phyloP scores from a whole-genome alignment of 2,113 vertebrate genomes.

The Saiga tatarica region DNA sequence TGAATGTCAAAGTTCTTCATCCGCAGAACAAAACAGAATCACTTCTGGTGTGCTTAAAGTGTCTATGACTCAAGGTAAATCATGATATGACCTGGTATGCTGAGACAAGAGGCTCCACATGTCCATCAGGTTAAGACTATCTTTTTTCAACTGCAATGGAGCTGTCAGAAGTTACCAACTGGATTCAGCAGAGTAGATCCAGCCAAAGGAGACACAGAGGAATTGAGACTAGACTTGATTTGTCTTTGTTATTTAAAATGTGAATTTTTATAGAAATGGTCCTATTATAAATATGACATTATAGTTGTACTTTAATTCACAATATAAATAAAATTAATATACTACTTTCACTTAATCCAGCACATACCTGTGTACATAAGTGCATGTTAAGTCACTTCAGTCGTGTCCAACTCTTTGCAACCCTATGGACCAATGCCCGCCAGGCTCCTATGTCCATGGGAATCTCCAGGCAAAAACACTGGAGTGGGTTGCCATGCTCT shows the following conservation, averaged over 20 bases:
- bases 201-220: not conserved
- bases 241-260: not conserved
- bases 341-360: not conserved
- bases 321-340: not conserved
- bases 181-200: not conserved
- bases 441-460: not conserved
- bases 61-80: not conserved
- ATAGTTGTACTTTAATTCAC: not conserved
- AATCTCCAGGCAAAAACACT: not conserved
- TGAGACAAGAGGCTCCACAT: not conserved
- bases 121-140: not conserved
- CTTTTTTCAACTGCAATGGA: not conserved
- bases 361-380: not conserved
- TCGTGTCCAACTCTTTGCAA: not conserved
- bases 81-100: not conserved
- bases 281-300: not conserved
- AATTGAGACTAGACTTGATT: not conserved
- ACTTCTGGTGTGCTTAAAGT: not conserved
- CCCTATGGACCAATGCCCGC: not conserved
- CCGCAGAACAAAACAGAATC: not conserved
- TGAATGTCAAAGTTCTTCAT: not conserved
- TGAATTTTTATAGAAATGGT: not conserved
- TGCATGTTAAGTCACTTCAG: not conserved
- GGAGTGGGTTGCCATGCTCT: not conserved
- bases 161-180: not conserved